Evolutionary conservation across 2,888 invertebrate species (phyloP), one percentile per base, ranked within the genome.

Genomic region (Iselma pallidipennis): DNA sequence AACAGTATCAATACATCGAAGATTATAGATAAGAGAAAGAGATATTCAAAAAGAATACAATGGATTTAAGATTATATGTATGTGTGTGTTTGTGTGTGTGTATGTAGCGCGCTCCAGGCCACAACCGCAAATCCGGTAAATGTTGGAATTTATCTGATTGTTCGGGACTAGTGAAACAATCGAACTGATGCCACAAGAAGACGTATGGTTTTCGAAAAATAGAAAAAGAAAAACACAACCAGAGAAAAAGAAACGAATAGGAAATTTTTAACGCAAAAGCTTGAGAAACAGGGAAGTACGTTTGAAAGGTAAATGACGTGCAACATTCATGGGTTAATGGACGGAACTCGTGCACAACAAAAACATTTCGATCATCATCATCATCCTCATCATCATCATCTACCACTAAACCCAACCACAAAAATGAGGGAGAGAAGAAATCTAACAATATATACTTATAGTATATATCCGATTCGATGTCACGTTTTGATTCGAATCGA

Each of bases 1-100:
- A 69, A 70, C 76, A 70, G 72, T 74, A 71, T 72, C 74, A 74
- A 76, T 77, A 78, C 72, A 75, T 76, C 75, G 73, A 73, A 72
- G 76, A 77, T 76, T 71, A 73, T 59, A 74, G 71, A 73, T 73
- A 73, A 67, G 57, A 21, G 63, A 33, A 37, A 16, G 58, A 60
- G 68, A 71, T 73, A 71, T 72, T 71, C 68, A 68, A 66, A 69
- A 70, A 70, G 74, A 75, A 74, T 71, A 75, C 75, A 76, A 76
- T 74, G 72, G 71, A 65, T 68, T 69, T 58, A 61, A 65, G 71
- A 69, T 68, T 59, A n/a, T n/a, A n/a, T 37, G 9, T 14, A 6
- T 37, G 7, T 14, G 1, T 16, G 16, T 37, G 9, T 16, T 16
- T 37, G 19, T 14, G 3, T 10, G 29, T 12, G 12, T 29, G 16